Conservation (phyloP, 2,888 invertebrate species). For the Hypomecis punctinalis region DNA sequence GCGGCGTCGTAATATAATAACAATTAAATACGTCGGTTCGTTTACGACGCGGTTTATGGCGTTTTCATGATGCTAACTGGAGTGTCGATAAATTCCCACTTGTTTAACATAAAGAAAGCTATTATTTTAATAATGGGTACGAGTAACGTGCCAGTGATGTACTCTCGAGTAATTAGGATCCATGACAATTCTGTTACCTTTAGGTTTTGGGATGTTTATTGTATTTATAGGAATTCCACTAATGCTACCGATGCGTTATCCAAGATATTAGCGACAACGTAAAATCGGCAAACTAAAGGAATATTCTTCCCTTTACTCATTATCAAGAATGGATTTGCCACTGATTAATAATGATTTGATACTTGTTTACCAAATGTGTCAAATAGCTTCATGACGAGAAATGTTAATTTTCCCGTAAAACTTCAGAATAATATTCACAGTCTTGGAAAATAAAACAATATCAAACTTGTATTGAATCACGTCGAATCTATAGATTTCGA, state of each 20-base stretch:
- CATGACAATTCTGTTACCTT: slow-evolving; percentile 80
- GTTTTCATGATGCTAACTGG: slow-evolving; percentile 67
- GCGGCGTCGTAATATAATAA: slow-evolving; percentile 81
- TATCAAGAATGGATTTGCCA: no score
- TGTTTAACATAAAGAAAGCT: slow-evolving; percentile 69
- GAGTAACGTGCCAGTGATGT: slow-evolving; percentile 50
- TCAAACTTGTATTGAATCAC: no score
- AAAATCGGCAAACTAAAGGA: background rate
- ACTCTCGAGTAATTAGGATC: slow-evolving; percentile 55
- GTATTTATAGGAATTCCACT: slow-evolving; percentile 50
- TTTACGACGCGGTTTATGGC: slow-evolving; percentile 73
- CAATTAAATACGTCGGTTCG: slow-evolving; percentile 60
- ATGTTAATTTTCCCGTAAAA: no score
- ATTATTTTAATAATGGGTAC: slow-evolving; percentile 58
- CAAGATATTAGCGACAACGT: slow-evolving; percentile 7
- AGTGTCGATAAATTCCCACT: slow-evolving; percentile 78
- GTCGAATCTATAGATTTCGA: no score
- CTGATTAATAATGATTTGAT: no score
- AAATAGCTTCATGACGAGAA: no score
- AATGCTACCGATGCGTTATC: slow-evolving; percentile 47
- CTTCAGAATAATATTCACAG: no score
- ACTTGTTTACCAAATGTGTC: no score
- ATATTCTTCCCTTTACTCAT: background rate
- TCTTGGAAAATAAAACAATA: no score
- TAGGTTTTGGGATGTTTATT: slow-evolving; percentile 67